These are phyloP conservation scores for Monoplex corrugatus DNA, from an alignment of 2,888 invertebrate genomes.

Conservation along the genomic window DNA sequence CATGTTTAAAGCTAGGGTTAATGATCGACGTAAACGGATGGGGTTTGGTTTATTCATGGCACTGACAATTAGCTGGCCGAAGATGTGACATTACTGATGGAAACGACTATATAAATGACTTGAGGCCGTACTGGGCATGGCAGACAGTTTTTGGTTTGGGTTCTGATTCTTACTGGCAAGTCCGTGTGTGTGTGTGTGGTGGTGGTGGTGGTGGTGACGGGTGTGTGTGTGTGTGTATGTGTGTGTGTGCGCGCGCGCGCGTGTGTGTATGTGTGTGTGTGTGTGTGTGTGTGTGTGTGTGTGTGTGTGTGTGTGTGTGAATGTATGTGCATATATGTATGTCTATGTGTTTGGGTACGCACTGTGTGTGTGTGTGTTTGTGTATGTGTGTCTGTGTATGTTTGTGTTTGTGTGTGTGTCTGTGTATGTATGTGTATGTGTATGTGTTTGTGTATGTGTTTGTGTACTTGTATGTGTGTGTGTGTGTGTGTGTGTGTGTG, in stretches of 20 bases:
- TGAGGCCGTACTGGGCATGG: too few relatives aligned
- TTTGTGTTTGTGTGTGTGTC: neutral
- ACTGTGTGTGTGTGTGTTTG: slow-evolving; percentile 12
- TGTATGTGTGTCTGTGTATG: neutral
- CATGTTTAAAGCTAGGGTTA: too few relatives aligned
- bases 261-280: neutral
- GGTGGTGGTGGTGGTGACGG: too few relatives aligned
- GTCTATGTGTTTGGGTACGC: neutral
- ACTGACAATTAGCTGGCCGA: too few relatives aligned
- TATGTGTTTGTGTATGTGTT: neutral
- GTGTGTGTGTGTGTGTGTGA: neutral
- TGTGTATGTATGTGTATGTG: neutral
- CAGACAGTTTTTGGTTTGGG: too few relatives aligned
- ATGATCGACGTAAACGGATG: too few relatives aligned
- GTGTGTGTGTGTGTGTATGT: slow-evolving; percentile 7
- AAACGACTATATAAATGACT: too few relatives aligned
- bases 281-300: neutral
- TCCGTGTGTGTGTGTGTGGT: slow-evolving; percentile 6
- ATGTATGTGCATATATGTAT: neutral
- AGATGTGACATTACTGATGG: too few relatives aligned
- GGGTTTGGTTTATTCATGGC: too few relatives aligned
- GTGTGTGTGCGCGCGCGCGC: neutral
- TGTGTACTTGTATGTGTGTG: neutral
- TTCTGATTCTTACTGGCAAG: too few relatives aligned
- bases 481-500: neutral